A percentile compares a stretch with the other conserved stretches of the same genome.
phyloP scores from a whole-genome alignment of 2,888 invertebrate species.

The Eupithecia vulgata region DNA sequence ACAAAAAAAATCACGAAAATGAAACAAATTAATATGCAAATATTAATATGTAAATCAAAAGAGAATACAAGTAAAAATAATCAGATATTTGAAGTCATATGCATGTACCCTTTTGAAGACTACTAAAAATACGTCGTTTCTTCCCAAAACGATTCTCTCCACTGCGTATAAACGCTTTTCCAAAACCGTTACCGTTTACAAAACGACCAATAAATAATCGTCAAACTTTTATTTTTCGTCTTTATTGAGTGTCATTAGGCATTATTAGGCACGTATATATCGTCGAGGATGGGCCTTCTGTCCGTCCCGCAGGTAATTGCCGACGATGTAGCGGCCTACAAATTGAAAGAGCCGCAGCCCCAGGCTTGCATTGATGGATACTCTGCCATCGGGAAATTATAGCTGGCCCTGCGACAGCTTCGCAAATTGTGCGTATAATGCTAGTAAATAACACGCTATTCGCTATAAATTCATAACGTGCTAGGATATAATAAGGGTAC shows the following conservation, averaged over 20 bases:
- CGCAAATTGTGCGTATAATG: constrained; percentile 84
- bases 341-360: constrained; percentile 82
- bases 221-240: constrained; percentile 79
- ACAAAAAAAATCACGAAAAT: too few relatives aligned
- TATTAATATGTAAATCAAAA: too few relatives aligned
- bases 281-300: constrained; percentile 82
- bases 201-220: constrained; percentile 74
- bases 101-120: neutral
- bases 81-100: too few relatives aligned
- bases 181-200: constrained; percentile 44
- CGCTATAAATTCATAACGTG: constrained; percentile 76
- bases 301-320: constrained; percentile 73
- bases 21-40: too few relatives aligned
- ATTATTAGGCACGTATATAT: constrained; percentile 82
- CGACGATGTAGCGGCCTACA: constrained; percentile 80
- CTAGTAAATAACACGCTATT: constrained; percentile 80
- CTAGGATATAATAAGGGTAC: constrained; percentile 63
- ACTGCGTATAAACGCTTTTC: neutral
- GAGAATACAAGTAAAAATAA: too few relatives aligned
- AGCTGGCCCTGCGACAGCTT: constrained; percentile 81
- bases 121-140: neutral
- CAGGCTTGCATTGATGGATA: constrained; percentile 82
- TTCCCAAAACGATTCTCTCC: neutral
- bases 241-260: constrained; percentile 83
- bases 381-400: constrained; percentile 82